Percentiles rank a stretch among this genome's conserved stretches.
These are phyloP conservation scores for Lithosia quadra DNA, from an alignment of 2,888 invertebrate species.

Conservation along the genomic window DNA sequence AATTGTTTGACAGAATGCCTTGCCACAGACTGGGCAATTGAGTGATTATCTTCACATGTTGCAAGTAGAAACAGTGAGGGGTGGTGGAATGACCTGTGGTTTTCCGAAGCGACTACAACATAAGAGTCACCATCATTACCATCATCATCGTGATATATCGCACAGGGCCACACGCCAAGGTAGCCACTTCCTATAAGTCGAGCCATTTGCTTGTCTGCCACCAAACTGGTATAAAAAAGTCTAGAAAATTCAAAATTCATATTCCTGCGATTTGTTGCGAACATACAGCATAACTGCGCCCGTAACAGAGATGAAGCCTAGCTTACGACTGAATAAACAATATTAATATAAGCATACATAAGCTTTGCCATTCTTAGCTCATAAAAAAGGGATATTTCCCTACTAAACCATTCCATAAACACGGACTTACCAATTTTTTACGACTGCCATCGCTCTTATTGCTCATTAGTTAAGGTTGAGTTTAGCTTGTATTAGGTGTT, in stretches of 20 bases:
- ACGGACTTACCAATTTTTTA: slow-evolving; percentile 59
- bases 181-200: too few relatives aligned
- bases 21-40: too few relatives aligned
- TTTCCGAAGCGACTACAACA: background rate
- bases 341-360: slow-evolving; percentile 80
- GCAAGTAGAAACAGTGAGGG: too few relatives aligned
- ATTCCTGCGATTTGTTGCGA: slow-evolving; percentile 19
- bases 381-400: slow-evolving; percentile 84
- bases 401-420: slow-evolving; percentile 81
- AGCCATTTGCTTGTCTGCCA: background rate
- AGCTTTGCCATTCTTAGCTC: slow-evolving; percentile 81
- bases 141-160: too few relatives aligned
- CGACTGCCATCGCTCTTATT: slow-evolving; percentile 42
- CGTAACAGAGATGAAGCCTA: slow-evolving; percentile 50
- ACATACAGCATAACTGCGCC: slow-evolving; percentile 47
- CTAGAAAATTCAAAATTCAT: background rate
- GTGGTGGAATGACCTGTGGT: background rate
- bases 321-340: slow-evolving; percentile 72
- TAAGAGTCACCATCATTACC: too few relatives aligned
- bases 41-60: too few relatives aligned
- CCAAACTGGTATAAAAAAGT: slow-evolving; percentile 3
- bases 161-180: too few relatives aligned
- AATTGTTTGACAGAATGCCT: too few relatives aligned
- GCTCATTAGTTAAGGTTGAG: slow-evolving; percentile 30
- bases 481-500: slow-evolving; percentile 26